Conservation (phyloP, 2,797 vertebrate genomes). For the Aulostomus chinensis region DNA sequence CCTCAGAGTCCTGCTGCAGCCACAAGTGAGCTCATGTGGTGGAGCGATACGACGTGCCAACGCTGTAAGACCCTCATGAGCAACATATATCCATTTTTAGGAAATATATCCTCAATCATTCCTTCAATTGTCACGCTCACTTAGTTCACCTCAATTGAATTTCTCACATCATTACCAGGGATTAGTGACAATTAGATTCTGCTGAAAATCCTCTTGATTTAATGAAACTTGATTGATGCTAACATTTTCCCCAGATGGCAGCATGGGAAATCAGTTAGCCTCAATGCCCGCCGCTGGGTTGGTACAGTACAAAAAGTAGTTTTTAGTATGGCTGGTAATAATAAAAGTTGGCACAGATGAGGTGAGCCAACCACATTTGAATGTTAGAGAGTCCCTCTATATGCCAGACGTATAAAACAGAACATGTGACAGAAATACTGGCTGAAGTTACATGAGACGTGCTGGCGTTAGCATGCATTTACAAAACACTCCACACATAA, state of each 20-base stretch:
- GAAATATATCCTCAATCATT: too few relatives aligned
- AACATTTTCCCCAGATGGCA: constrained; percentile 65
- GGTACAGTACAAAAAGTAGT: constrained; percentile 25
- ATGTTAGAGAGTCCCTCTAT: constrained; percentile 47
- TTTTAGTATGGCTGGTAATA: constrained; percentile 37
- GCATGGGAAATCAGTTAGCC: constrained; percentile 48
- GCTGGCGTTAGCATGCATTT: background rate
- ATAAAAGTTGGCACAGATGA: constrained; percentile 60
- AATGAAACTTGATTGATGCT: constrained; percentile 34
- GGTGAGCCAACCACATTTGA: constrained; percentile 50
- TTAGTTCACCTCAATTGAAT: constrained; percentile 29
- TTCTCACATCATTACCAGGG: constrained; percentile 54
- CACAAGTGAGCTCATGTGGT: too few relatives aligned
- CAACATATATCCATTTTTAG: too few relatives aligned
- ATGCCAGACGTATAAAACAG: constrained; percentile 58
- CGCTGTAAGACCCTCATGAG: too few relatives aligned
- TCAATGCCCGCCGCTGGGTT: constrained; percentile 43
- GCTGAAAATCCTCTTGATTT: constrained; percentile 47
- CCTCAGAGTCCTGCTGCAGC: too few relatives aligned
- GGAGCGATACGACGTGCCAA: too few relatives aligned
- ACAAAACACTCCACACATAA: constrained; percentile 31
- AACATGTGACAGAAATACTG: constrained; percentile 48
- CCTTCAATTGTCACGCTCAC: background rate
- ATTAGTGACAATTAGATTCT: constrained; percentile 46
- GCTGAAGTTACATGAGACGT: constrained; percentile 29